phyloP scores from a whole-genome alignment of 1,140 invertebrate species.

The Drosophila ercepeae region DNA sequence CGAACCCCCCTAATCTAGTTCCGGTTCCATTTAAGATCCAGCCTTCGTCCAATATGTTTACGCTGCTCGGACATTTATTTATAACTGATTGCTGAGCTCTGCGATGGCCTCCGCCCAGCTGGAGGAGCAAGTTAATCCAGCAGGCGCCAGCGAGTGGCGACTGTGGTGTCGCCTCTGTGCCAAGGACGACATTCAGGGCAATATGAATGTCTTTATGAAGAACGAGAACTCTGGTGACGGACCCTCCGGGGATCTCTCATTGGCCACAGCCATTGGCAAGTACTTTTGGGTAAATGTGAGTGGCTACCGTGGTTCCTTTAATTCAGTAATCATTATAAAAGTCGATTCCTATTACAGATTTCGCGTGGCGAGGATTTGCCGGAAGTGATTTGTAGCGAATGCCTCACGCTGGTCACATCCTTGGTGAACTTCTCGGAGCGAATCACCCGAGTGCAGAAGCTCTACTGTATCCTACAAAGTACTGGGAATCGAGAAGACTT shows the following conservation, averaged over 20 bases:
- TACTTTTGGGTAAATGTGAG: slow-evolving; percentile 76
- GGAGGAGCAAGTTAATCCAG: slow-evolving; percentile 1
- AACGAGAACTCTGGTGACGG: slow-evolving; percentile 38
- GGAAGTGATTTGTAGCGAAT: slow-evolving; percentile 67
- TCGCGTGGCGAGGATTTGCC: slow-evolving; percentile 59
- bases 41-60: slow-evolving; percentile 32
- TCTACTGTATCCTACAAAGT: slow-evolving; percentile 55
- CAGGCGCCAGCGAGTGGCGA: slow-evolving; percentile 38
- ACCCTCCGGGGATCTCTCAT: slow-evolving; percentile 24
- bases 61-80: slow-evolving; percentile 29
- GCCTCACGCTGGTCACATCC: slow-evolving; percentile 61
- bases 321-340: background rate
- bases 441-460: slow-evolving; percentile 63
- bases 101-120: slow-evolving; percentile 35
- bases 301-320: background rate
- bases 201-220: slow-evolving; percentile 69
- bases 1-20: background rate
- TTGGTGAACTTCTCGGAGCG: slow-evolving; percentile 70
- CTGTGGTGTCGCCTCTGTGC: slow-evolving; percentile 80
- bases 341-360: slow-evolving; percentile 33
- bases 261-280: slow-evolving; percentile 69
- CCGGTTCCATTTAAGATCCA: slow-evolving; percentile 2
- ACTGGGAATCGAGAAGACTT: slow-evolving; percentile 17
- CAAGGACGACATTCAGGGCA: slow-evolving; percentile 62
- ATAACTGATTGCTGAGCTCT: slow-evolving; percentile 17